Conservation (phyloP, 2,888 invertebrate genomes). For the Noctua pronuba region DNA sequence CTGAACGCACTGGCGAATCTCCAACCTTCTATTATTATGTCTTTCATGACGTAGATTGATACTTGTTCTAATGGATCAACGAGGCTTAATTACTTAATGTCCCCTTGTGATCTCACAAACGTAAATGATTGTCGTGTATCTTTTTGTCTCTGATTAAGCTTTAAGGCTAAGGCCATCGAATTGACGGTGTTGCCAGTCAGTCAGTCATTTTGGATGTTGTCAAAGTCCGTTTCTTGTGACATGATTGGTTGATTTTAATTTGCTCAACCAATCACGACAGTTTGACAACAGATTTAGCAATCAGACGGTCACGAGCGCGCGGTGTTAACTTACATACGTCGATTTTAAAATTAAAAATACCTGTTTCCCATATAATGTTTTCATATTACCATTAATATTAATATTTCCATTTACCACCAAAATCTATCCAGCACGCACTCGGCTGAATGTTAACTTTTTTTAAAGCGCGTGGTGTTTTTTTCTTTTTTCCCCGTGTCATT, state of each 20-base stretch:
- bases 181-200: neutral
- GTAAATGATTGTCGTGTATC: conserved; percentile 38
- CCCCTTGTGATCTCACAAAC: conserved; percentile 49
- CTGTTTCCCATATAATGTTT: too few relatives aligned
- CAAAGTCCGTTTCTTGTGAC: neutral
- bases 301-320: too few relatives aligned
- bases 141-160: conserved; percentile 34
- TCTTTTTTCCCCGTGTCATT: too few relatives aligned
- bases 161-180: conserved; percentile 8
- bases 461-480: too few relatives aligned
- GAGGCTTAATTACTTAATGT: conserved; percentile 54
- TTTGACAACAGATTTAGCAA: neutral
- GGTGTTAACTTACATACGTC: too few relatives aligned
- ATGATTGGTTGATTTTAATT: conserved; percentile 15
- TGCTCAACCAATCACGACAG: neutral
- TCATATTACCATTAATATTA: too few relatives aligned
- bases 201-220: neutral
- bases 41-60: conserved; percentile 62
- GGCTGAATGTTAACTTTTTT: too few relatives aligned
- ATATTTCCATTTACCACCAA: too few relatives aligned
- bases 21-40: conserved; percentile 65
- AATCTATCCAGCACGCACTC: too few relatives aligned
- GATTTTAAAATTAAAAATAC: too few relatives aligned
- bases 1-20: conserved; percentile 66
- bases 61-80: conserved; percentile 59